Conservation (phyloP, 2,888 invertebrate species). For the Heterodera filipjevi region DNA sequence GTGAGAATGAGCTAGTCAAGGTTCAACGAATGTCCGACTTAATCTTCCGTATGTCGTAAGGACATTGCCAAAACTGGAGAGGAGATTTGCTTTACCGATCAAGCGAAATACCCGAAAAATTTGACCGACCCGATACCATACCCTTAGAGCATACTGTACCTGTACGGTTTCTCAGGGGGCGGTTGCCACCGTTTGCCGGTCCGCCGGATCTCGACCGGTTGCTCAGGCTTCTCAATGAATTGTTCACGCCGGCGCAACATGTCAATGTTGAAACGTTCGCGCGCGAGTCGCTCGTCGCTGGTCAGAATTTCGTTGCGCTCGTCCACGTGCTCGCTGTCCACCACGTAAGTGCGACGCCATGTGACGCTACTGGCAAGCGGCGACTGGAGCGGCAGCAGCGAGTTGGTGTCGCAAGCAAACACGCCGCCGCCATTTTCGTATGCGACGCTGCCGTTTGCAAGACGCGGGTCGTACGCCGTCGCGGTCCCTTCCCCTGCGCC, state of each 20-base stretch:
- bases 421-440: background rate
- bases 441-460: background rate
- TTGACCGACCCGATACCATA: too few species aligned
- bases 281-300: slow-evolving; percentile 60
- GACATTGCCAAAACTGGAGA: too few species aligned
- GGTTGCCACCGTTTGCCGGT: slow-evolving; percentile 64
- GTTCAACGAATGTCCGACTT: too few species aligned
- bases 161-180: slow-evolving; percentile 63
- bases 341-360: slow-evolving; percentile 57
- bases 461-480: background rate
- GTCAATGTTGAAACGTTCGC: slow-evolving; percentile 62
- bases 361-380: slow-evolving; percentile 32
- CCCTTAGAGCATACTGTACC: slow-evolving; percentile 31
- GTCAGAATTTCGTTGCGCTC: slow-evolving; percentile 61
- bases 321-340: slow-evolving; percentile 46
- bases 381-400: background rate
- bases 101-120: too few species aligned
- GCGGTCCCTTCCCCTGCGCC: slow-evolving; percentile 21
- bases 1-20: too few species aligned
- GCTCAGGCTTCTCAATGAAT: slow-evolving; percentile 61
- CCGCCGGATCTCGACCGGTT: slow-evolving; percentile 50
- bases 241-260: slow-evolving; percentile 58
- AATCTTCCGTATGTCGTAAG: too few species aligned
- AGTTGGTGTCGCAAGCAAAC: background rate
- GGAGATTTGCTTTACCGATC: too few species aligned